These are phyloP conservation scores for Tiliacea aurago DNA, from an alignment of 2,888 invertebrate genomes.

Conservation along the genomic window DNA sequence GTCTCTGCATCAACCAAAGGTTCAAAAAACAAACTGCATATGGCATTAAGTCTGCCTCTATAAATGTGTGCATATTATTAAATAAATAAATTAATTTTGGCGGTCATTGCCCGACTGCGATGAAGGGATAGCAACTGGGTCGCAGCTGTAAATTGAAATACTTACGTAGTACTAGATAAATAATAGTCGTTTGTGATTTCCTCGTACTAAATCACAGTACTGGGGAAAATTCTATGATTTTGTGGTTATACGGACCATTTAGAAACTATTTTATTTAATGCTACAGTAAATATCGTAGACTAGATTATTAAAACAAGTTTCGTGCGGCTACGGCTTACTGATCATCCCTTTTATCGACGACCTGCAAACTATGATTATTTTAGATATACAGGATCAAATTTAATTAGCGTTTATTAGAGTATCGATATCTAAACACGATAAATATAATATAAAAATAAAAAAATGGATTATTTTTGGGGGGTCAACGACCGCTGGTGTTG, in stretches of 20 bases:
- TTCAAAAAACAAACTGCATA: too few relatives aligned
- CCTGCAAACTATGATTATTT: slow-evolving; percentile 10
- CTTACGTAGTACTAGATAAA: background rate
- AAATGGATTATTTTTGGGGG: too few relatives aligned
- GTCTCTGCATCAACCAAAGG: background rate
- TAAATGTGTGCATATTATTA: background rate
- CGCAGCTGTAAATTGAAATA: background rate
- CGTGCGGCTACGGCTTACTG: slow-evolving; percentile 19
- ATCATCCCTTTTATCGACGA: slow-evolving; percentile 37
- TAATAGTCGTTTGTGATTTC: background rate
- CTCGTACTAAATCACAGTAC: background rate
- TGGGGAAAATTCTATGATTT: background rate
- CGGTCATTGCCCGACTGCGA: background rate
- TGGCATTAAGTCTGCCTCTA: background rate
- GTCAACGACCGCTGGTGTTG: too few relatives aligned
- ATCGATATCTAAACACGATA: too few relatives aligned
- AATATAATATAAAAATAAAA: too few relatives aligned
- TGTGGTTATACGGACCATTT: background rate
- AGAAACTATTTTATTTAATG: background rate
- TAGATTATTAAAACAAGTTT: slow-evolving; percentile 13
- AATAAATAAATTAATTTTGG: background rate
- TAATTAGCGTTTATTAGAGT: too few relatives aligned
- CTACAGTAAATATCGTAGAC: background rate
- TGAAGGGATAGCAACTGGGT: background rate
- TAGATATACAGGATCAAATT: too few relatives aligned